Conservation (phyloP, 2,797 vertebrate genomes). For the Macrochelys suwanniensis region DNA sequence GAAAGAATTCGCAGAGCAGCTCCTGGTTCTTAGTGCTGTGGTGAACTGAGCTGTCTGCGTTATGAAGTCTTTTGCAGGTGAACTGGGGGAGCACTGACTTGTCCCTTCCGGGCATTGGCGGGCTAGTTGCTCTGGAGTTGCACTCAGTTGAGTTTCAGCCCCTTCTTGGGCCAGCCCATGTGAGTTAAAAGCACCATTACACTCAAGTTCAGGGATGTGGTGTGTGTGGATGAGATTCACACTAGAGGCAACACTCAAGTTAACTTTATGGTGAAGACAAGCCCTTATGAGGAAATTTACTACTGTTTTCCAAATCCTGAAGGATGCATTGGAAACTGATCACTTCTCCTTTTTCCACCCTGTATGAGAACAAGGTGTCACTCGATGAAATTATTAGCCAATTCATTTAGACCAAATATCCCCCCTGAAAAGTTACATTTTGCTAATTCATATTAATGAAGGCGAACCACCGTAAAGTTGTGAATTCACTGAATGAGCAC, state of each 20-base stretch:
- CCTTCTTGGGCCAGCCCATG: background rate
- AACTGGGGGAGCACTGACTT: slow-evolving; percentile 48
- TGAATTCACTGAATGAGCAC: background rate
- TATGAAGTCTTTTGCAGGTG: background rate
- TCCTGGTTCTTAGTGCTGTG: background rate
- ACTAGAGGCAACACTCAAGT: background rate
- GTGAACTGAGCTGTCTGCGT: background rate
- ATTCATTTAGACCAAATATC: slow-evolving; percentile 5
- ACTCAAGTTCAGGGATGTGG: background rate
- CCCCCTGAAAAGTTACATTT: background rate
- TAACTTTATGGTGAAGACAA: background rate
- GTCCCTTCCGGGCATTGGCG: slow-evolving; percentile 28
- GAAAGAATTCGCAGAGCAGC: slow-evolving; percentile 61
- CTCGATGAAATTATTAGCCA: background rate
- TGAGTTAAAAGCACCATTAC: slow-evolving; percentile 7
- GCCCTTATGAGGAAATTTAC: slow-evolving; percentile 21
- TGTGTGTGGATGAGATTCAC: slow-evolving; percentile 18
- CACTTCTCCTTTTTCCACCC: background rate
- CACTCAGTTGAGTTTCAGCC: background rate
- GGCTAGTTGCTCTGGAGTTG: background rate
- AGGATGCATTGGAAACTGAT: slow-evolving; percentile 13
- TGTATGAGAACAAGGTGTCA: background rate
- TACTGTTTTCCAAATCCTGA: slow-evolving; percentile 12
- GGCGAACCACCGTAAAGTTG: background rate
- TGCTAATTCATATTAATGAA: background rate